A percentile compares a stretch with the other conserved stretches of the same genome.
phyloP scores from a whole-genome alignment of 2,888 invertebrate species.

The Gerris lacustris region DNA sequence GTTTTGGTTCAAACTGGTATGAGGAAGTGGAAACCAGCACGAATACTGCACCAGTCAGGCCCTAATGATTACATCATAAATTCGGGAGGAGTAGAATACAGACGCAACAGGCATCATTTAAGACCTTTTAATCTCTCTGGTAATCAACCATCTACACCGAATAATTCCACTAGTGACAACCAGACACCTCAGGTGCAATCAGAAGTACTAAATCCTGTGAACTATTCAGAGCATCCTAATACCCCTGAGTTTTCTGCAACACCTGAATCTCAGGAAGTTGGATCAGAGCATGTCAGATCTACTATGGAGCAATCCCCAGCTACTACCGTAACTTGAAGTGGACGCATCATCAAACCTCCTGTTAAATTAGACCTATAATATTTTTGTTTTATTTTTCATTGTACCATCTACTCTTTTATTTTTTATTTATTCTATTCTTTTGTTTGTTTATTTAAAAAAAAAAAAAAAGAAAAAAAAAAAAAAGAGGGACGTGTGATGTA shows the following conservation, averaged over 20 bases:
- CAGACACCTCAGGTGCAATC: no score
- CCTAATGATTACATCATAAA: neutral
- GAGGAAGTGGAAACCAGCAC: neutral
- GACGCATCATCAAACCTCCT: neutral
- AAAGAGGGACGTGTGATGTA: neutral
- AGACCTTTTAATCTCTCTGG: neutral
- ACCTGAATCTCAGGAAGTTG: no score
- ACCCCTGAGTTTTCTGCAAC: no score
- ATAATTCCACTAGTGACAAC: no score
- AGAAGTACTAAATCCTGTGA: no score
- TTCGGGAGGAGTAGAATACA: neutral
- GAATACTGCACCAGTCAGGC: neutral
- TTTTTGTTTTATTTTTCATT: no score
- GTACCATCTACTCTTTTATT: no score
- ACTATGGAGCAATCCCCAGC: constrained; percentile 15
- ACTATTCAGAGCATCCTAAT: neutral
- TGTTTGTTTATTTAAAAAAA: neutral
- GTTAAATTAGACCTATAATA: neutral
- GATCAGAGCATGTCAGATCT: no score
- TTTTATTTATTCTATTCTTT: neutral
- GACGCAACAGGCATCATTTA: neutral
- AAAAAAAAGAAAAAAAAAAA: no score
- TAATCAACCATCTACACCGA: no score
- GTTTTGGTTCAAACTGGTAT: neutral
- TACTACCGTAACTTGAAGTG: neutral